Conservation (phyloP, 2,888 invertebrate species). For the Morpho achilles region DNA sequence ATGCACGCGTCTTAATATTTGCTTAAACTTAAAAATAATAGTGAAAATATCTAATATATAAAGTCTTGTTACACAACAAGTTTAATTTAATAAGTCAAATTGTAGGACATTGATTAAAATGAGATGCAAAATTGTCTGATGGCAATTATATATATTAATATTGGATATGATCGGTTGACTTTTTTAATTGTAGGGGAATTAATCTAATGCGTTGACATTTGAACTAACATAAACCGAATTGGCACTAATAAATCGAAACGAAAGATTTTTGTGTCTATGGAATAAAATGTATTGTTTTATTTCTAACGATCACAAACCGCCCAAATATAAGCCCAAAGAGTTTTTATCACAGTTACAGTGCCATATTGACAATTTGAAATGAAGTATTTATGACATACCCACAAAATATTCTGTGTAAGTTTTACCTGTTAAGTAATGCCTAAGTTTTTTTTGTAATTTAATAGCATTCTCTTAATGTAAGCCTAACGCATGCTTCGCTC, state of each 20-base stretch:
- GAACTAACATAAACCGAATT: constrained; percentile 1
- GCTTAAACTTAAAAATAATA: not conserved
- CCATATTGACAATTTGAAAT: constrained; percentile 1
- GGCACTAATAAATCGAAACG: constrained; percentile 2
- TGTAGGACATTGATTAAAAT: no score
- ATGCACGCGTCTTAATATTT: not conserved
- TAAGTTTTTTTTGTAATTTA: constrained; percentile 71
- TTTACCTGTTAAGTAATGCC: constrained; percentile 72
- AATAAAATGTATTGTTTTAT: no score
- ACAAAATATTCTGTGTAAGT: constrained; percentile 53
- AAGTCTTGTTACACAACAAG: not conserved
- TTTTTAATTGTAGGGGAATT: no score
- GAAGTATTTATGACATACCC: constrained; percentile 32
- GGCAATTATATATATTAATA: no score
- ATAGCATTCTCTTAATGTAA: constrained; percentile 70
- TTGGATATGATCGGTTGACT: no score
- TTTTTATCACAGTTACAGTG: constrained; percentile 5
- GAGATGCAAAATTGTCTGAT: no score
- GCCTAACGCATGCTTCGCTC: constrained; percentile 61
- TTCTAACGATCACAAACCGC: not conserved
- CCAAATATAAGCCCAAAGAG: not conserved
- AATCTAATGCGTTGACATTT: not conserved
- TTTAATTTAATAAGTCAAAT: no score
- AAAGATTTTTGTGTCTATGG: not conserved
- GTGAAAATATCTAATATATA: not conserved